Base-by-base conservation (phyloP, 1,140 invertebrate species). In the Drosophila sp. region DNA sequence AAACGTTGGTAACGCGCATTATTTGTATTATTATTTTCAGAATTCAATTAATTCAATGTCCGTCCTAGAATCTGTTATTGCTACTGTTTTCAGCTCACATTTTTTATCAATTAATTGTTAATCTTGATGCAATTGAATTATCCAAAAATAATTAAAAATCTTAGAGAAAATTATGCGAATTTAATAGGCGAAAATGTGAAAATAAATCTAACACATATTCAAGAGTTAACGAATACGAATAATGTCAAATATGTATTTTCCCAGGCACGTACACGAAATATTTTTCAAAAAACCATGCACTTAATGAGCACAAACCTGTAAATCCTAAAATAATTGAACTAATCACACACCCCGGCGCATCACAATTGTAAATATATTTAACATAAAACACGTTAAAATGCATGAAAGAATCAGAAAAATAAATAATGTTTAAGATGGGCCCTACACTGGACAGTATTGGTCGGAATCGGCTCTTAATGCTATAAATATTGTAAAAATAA, bases 51-150 rank as follows among this genome's bases (percentile, higher is more conserved):
- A 78, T 86, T 86, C 66, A 76, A 70, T 79, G 78, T 89, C 83
- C 83, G 83, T 89, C 83, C 83, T 89, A 66, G 27, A 54, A 83
- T 89, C 58, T 89, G 78, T 89, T 89, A 83, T 38, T 43, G 48
- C 46, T 53, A 43, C 21, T 71, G 56, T 82, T 67, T 59, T 78
- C 64, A 32, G 41, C 54, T 64, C 45, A 70, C 29, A 46, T 58
- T 29, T 71, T 71, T 64, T 50, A 54, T 45, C 29, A 32, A 58
- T 66, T 45, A 32, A 56, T 48, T 50, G 54, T 72, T 72, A 13
- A 73, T 62, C 27, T 36, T 2, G 21, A 76, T 66, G 40, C 14
- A 70, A 27, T 61, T 61, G n/a, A 43, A 51, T 4, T n/a, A 41
- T 32, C 40, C 13, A 43, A 8, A 43, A 34, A 61, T 48, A 63